Evolutionary conservation across 2,113 vertebrate genomes (phyloP), one percentile per base, ranked within the genome.

Genomic region (Recurvirostra avosetta): DNA sequence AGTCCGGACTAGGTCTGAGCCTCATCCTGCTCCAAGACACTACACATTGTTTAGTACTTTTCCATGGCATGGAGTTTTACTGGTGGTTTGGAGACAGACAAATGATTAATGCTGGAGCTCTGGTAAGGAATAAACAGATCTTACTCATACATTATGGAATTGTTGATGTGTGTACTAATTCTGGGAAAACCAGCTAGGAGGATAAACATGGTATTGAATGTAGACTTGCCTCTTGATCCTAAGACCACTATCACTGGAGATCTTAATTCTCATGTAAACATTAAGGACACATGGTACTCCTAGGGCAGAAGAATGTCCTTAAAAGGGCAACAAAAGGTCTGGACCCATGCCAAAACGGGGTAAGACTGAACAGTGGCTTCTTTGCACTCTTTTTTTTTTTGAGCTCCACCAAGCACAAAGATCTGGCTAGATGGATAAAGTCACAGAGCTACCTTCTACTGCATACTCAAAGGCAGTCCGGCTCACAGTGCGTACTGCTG

Each of bases 81-180:
- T 86, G 62, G 27, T 72, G 56, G 77, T 89, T 97, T 92, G 91
- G 70, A 95, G 84, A 95, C 92, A 53, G 43, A 80, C 49, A 88
- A 63, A 63, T 94, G 84, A 91, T 96, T 94, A 94, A 95, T 95
- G 77, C 53, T 87, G 66, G 47, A 73, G 62, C 21, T 82, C 62
- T 82, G 45, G 86, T 62, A 92, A 85, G 87, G 93, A 95, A 96
- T 92, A 97, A 97, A 97, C 96, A 97, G 77, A 87, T 74, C 74
- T 96, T 96, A 92, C 76, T 96, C 94, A 93, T 88, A 41, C 45
- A 52, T 81, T 82, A 94, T 36, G 74, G 92, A 95, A 96, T 88
- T 95, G 86, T 91, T 89, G 91, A 95, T 95, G 71, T 82, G 80
- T 91, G 67, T 90, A 88, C 81, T 86, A 76, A 20, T 87, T 96